These are phyloP conservation scores for Channallabes apus DNA, from an alignment of 2,797 vertebrate genomes.

Conservation along the genomic window DNA sequence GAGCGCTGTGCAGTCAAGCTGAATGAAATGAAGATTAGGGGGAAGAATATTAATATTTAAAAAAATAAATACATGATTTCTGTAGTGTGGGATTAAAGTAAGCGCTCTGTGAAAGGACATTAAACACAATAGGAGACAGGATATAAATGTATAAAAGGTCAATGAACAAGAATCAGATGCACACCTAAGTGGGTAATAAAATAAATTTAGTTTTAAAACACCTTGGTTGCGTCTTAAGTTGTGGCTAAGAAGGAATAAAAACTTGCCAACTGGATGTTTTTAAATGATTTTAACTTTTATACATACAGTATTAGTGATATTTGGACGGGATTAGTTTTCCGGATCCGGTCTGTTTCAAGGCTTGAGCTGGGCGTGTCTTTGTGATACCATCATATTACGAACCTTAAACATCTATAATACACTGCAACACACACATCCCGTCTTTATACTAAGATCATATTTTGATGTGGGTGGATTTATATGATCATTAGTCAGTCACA, in stretches of 20 bases:
- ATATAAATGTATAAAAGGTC: slow-evolving; percentile 16
- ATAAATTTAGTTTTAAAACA: not conserved
- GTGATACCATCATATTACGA: not conserved
- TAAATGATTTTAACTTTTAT: not conserved
- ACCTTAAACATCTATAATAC: no score
- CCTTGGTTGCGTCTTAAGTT: not conserved
- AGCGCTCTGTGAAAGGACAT: not conserved
- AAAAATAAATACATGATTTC: not conserved
- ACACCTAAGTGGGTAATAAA: not conserved
- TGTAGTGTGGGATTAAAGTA: not conserved
- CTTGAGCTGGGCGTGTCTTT: not conserved
- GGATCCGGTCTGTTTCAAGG: not conserved
- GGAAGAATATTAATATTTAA: no score
- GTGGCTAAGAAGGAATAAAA: not conserved
- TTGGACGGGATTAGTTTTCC: not conserved
- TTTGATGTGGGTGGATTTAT: not conserved
- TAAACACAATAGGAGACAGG: not conserved
- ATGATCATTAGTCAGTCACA: not conserved
- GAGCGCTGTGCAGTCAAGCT: not conserved
- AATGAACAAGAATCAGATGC: slow-evolving; percentile 6
- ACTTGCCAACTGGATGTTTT: not conserved
- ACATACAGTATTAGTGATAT: not conserved
- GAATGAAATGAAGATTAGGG: not conserved
- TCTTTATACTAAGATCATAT: not conserved
- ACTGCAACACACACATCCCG: not conserved